Evolutionary conservation across 37 sponge, comb jelly and placozoan species (phyloP).

Genomic region (Halisarca cf. caerulea): DNA sequence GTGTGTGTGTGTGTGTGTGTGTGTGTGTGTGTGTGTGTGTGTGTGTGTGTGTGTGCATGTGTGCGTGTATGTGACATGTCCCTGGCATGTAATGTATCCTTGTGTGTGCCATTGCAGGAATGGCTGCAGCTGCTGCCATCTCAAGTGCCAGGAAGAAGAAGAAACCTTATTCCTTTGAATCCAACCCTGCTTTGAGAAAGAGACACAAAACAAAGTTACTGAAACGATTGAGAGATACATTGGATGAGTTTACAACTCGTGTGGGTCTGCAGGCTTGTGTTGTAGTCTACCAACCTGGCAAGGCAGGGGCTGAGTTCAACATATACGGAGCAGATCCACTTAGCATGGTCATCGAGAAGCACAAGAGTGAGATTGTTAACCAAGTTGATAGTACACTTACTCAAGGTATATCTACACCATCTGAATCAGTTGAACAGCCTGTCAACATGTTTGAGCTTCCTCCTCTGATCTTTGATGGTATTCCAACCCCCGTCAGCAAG

Average conservation of each 20-base stretch:
- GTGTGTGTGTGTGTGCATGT: too few relatives aligned
- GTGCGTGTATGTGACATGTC: too few relatives aligned
- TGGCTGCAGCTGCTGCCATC: constrained; percentile 90
- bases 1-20: too few relatives aligned
- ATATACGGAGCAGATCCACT: constrained; percentile 85
- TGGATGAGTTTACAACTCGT: constrained; percentile 82
- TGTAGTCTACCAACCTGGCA: constrained; percentile 73
- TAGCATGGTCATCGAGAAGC: constrained; percentile 48
- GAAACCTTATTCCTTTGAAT: constrained; percentile 70
- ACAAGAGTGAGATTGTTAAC: constrained; percentile 51
- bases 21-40: too few relatives aligned
- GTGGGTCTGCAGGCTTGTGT: constrained; percentile 88
- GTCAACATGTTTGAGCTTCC: constrained; percentile 71
- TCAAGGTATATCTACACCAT: constrained; percentile 31
- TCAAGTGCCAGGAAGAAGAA: constrained; percentile 60
- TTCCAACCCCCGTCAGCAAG: constrained; percentile 90
- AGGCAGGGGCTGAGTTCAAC: constrained; percentile 67
- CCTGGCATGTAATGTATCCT: neutral
- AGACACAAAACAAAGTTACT: constrained; percentile 82
- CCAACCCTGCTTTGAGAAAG: constrained; percentile 83
- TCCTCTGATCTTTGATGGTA: constrained; percentile 87
- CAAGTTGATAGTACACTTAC: constrained; percentile 59
- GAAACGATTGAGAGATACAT: constrained; percentile 65
- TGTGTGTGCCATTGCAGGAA: constrained; percentile 21
- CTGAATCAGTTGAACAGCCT: neutral